These are phyloP conservation scores for Carapus acus DNA, from an alignment of 2,797 vertebrate species.

Conservation along the genomic window DNA sequence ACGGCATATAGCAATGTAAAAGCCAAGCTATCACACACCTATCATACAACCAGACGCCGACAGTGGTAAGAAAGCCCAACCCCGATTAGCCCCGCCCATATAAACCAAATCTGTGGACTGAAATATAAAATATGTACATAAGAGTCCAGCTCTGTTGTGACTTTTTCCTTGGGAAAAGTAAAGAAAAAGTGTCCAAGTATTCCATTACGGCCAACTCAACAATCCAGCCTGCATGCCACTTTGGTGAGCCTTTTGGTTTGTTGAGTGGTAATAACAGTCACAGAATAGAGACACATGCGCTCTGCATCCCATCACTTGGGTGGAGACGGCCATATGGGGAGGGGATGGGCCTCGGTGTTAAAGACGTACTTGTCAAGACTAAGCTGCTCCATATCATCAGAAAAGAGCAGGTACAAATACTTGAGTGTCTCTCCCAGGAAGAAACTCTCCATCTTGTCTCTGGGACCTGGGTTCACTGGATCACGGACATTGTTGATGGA, in stretches of 20 bases:
- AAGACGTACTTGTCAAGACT: constrained; percentile 89
- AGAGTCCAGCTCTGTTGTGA: background rate
- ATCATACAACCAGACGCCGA: background rate
- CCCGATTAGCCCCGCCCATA: too few relatives aligned
- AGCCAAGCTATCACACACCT: background rate
- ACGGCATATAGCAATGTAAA: too few relatives aligned
- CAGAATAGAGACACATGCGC: too few relatives aligned
- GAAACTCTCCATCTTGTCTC: constrained; percentile 99
- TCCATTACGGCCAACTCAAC: too few relatives aligned
- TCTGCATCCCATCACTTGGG: constrained; percentile 56
- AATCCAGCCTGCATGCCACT: too few relatives aligned
- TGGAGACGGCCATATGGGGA: constrained; percentile 84
- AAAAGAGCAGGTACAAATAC: constrained; percentile 92
- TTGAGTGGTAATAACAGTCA: constrained; percentile 14
- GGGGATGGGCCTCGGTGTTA: constrained; percentile 94
- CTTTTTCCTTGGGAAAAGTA: background rate
- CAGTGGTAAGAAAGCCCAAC: background rate
- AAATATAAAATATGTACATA: background rate
- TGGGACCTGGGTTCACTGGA: constrained; percentile 75
- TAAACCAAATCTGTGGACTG: background rate
- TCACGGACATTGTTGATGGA: constrained; percentile 92
- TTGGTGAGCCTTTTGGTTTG: background rate
- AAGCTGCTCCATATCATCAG: constrained; percentile 80
- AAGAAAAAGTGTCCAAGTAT: too few relatives aligned
- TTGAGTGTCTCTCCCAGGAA: constrained; percentile 96